phyloP scores from a whole-genome alignment of 2,888 invertebrate genomes.

The Epiblema foenella region DNA sequence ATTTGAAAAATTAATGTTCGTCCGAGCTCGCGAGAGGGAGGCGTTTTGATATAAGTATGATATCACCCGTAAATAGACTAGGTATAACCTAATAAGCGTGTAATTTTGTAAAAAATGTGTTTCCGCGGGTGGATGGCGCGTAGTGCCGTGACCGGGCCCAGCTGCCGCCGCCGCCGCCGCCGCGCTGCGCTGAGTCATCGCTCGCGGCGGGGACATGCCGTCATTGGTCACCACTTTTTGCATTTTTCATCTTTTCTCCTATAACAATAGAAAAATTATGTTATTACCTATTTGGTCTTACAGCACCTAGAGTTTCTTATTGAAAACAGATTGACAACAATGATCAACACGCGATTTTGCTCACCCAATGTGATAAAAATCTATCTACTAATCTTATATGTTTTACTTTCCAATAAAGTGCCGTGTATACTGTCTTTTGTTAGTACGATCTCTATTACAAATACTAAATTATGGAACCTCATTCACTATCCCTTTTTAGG shows the following conservation, averaged over 20 bases:
- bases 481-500: too few species aligned
- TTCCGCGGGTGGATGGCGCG: constrained; percentile 61
- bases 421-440: too few species aligned
- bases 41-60: constrained; percentile 65
- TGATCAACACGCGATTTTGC: too few species aligned
- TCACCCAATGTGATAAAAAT: too few species aligned
- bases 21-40: constrained; percentile 65
- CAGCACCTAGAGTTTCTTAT: too few species aligned
- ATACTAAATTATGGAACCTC: too few species aligned
- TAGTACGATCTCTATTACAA: too few species aligned
- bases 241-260: constrained; percentile 82
- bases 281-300: too few species aligned
- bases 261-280: constrained; percentile 64
- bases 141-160: constrained; percentile 34
- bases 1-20: constrained; percentile 80
- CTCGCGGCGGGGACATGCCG: constrained; percentile 81
- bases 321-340: too few species aligned
- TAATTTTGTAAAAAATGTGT: constrained; percentile 69
- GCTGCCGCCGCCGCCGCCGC: constrained; percentile 48
- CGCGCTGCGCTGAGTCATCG: constrained; percentile 75
- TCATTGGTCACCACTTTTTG: constrained; percentile 75
- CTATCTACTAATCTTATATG: too few species aligned
- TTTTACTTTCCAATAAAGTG: too few species aligned
- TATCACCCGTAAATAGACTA: constrained; percentile 74
- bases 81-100: constrained; percentile 82